These are phyloP conservation scores for Sinocyclocheilus anophthalmus DNA, from an alignment of 2,113 vertebrate genomes.

Conservation along the genomic window DNA sequence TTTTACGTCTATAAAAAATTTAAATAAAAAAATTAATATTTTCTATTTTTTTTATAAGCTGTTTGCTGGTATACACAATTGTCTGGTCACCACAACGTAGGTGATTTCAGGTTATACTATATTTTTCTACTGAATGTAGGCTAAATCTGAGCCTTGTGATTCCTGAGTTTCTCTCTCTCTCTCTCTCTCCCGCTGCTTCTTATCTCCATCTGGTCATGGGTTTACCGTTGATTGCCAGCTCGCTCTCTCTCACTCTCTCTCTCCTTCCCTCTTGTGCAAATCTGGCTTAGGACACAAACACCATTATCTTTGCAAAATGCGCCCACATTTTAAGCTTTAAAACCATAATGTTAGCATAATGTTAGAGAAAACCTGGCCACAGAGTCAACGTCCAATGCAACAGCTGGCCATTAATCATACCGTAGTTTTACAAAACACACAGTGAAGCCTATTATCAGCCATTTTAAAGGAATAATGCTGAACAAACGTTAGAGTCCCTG, in stretches of 20 bases:
- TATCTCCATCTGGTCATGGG: constrained; percentile 54
- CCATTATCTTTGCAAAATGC: constrained; percentile 38
- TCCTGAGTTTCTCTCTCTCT: not conserved
- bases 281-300: constrained; percentile 45
- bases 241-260: not conserved
- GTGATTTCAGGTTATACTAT: constrained; percentile 11
- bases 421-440: constrained; percentile 37
- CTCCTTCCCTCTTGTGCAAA: constrained; percentile 4
- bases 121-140: not conserved
- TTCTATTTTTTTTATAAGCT: not conserved
- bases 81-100: not conserved
- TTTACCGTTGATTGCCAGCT: constrained; percentile 30
- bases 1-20: not conserved
- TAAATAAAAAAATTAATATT: not conserved
- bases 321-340: constrained; percentile 42
- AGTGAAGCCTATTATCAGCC: constrained; percentile 55
- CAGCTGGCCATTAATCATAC: constrained; percentile 54
- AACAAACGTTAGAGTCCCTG: constrained; percentile 51
- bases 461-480: constrained; percentile 58
- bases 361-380: constrained; percentile 32
- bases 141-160: not conserved
- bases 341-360: constrained; percentile 30
- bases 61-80: not conserved
- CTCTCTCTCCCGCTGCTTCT: constrained; percentile 29
- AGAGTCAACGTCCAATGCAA: constrained; percentile 42